Evolutionary conservation across 2,113 vertebrate genomes (phyloP).

Genomic region (Sturnira hondurensis): DNA sequence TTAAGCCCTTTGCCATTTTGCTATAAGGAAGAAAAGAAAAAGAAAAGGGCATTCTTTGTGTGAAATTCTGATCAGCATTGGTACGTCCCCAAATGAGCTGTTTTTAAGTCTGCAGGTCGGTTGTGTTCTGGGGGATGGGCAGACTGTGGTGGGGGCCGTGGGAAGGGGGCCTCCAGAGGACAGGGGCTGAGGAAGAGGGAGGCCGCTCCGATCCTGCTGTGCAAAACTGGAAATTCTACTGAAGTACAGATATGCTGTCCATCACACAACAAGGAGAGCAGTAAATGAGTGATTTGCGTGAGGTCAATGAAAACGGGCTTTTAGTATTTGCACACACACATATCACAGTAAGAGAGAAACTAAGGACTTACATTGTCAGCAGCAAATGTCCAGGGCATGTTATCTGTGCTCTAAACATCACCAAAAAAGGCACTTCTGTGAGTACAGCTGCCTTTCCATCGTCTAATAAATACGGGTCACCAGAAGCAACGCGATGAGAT

Average conservation of each 20-base stretch:
- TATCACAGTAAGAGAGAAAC: not conserved
- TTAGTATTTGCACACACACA: not conserved
- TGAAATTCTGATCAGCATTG: not conserved
- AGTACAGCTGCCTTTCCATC: not conserved
- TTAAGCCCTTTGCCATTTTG: not conserved
- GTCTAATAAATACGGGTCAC: not conserved
- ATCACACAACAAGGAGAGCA: not conserved
- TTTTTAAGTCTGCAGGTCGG: rapidly evolving
- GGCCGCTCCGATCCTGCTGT: rapidly evolving
- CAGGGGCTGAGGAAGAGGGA: not conserved
- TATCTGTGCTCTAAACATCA: not conserved
- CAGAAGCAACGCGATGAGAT: not conserved
- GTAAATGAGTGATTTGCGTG: not conserved
- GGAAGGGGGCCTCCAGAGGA: not conserved
- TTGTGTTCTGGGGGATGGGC: rapidly evolving
- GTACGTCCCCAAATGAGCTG: rapidly evolving
- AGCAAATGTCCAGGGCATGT: not conserved
- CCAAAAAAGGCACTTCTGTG: not conserved
- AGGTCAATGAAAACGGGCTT: not conserved
- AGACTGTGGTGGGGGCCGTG: not conserved
- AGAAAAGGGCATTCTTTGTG: not conserved
- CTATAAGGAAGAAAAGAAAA: not conserved
- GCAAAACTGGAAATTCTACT: not conserved
- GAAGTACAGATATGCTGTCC: not conserved
- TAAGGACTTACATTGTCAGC: not conserved